Evolutionary conservation across 2,113 vertebrate species (phyloP), one percentile per base, ranked within the genome.

Genomic region (Pseudorectes ferrugineus): DNA sequence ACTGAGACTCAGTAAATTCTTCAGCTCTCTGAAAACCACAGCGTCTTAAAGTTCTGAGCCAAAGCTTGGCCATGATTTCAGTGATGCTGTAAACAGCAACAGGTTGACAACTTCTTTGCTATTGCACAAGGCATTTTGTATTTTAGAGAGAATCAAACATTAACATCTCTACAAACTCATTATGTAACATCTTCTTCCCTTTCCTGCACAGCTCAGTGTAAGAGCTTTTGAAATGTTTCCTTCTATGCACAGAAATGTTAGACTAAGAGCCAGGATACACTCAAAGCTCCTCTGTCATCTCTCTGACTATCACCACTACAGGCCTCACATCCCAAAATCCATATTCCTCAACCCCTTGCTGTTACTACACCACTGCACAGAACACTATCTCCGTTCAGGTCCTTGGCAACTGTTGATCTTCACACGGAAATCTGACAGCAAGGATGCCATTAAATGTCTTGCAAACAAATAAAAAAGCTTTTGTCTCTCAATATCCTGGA

Each of bases 161-260:
- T 36, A 74, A 24, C 20, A 52, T 10, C 22, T n/a, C 25, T 35
- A 38, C 18, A 23, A 63, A 55, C 20, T 54, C 59, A 20, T 71
- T 40, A 23, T 0, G 1, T 4, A 88, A 31, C 5, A 4, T 3
- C 38, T 25, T 3, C 38, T 25, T 29, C 9, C 7, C 9, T 57
- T 75, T 42, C 33, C 85, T 2, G 2, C 43, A 66, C 7, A 63
- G 33, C 14, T 81, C 48, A 52, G 13, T 0, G 0, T 12, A 20
- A 35, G 6, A 71, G 31, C 28, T 91, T 87, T 28, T n/a, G 18
- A 52, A 38, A 13, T 10, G 63, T 33, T n/a, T 54, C 31, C 10
- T 75, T 66, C 59, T 46, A 5, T 14, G n/a, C 17, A 43, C 20
- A 77, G 5, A 19, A 84, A 25, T 15, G 11, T 35, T 54, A 55